Evolutionary conservation across 2,113 vertebrate genomes (phyloP), one percentile per base, ranked within the genome.

Genomic region (Acrocephalus kingi): DNA sequence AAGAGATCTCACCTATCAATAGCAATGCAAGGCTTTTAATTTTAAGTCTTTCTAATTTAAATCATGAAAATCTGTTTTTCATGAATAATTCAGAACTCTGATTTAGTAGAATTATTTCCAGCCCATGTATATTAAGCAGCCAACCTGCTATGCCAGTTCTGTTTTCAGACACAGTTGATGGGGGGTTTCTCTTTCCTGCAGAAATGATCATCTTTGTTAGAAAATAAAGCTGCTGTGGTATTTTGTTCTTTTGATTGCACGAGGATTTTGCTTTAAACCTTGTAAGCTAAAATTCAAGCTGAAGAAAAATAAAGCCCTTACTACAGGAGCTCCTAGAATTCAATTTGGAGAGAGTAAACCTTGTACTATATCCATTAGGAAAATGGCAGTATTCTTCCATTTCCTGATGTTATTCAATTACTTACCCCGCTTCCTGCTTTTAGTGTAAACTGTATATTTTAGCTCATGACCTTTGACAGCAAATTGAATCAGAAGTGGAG

Each of bases 371-470:
- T 90, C 96, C 96, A 97, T 97, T 97, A 97, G 90, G 96, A 97
- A 96, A 97, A 97, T 95, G 93, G 96, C 95, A 95, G 90, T 91
- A 92, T 97, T 95, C 96, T 95, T 93, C 94, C 92, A 93, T 95
- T 97, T 97, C 96, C 97, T 94, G 88, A 94, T 96, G 88, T 96
- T 95, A 97, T 97, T 97, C 95, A 97, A 96, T 97, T 97, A 96
- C 94, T 95, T 93, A 72, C 84, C 75, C 83, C 0, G 91, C 94
- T 95, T 97, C 91, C 94, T 97, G 94, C 95, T 95, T 97, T 95
- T 97, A 94, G 93, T 18, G n/a, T 95, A 96, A 96, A 97, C 96
- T 97, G 93, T 97, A 93, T 96, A 96, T 97, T 97, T 97, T 97
- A 97, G 91, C 95, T 94, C 67, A 43, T 94, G 96, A 97, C 96